These are phyloP conservation scores for Maconellicoccus hirsutus DNA, from an alignment of 1,140 invertebrate species.

Conservation along the genomic window DNA sequence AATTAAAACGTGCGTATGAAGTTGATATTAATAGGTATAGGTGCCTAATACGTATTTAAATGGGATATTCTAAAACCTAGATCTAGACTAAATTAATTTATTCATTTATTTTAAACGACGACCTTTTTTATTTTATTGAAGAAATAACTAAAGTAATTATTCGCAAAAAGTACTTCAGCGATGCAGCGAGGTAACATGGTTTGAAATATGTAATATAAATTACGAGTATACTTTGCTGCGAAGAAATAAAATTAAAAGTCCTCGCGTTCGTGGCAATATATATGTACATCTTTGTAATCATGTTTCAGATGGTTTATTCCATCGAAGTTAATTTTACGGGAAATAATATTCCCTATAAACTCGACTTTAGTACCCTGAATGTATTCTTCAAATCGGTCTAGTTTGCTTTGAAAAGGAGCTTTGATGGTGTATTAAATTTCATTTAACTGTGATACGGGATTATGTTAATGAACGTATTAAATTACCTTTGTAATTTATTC, in stretches of 20 bases:
- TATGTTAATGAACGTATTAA: constrained; percentile 9
- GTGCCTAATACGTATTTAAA: too few relatives aligned
- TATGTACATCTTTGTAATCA: background rate
- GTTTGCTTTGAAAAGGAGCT: background rate
- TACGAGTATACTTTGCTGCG: too few relatives aligned
- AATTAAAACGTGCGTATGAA: too few relatives aligned
- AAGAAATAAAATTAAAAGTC: background rate
- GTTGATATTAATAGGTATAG: too few relatives aligned
- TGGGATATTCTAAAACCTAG: too few relatives aligned
- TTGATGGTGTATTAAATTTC: constrained; percentile 9
- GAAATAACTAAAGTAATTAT: too few relatives aligned
- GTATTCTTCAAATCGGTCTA: background rate
- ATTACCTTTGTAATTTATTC: constrained; percentile 10
- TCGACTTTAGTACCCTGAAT: background rate
- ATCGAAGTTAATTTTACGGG: background rate
- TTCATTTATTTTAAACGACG: too few relatives aligned
- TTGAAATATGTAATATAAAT: too few relatives aligned
- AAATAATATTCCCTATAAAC: background rate
- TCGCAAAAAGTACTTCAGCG: too few relatives aligned
- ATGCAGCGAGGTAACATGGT: too few relatives aligned
- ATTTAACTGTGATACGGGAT: background rate
- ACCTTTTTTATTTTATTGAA: too few relatives aligned
- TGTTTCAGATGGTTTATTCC: constrained; percentile 7
- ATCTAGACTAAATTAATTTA: too few relatives aligned
- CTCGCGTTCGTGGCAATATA: background rate